Percentiles rank a stretch among this genome's conserved stretches.
phyloP scores from a whole-genome alignment of 1,140 invertebrate species.

The Zophobas atratus region DNA sequence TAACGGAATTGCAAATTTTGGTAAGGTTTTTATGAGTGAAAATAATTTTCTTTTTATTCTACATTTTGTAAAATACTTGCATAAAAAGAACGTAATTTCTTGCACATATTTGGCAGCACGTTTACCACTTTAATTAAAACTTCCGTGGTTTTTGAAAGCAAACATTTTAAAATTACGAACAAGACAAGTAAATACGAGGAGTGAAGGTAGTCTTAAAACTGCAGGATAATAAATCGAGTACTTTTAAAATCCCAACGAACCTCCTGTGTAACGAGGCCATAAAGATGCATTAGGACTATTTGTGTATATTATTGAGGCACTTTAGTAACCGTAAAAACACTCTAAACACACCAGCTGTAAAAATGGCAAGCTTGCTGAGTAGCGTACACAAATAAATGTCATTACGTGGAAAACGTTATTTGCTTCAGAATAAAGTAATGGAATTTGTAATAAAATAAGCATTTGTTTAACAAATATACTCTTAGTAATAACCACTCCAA shows the following conservation, averaged over 20 bases:
- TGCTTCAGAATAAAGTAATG: not conserved
- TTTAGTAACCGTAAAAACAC: conserved; percentile 56
- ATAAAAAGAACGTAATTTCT: no score
- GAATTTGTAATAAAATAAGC: no score
- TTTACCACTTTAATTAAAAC: no score
- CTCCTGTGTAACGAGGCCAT: conserved; percentile 54
- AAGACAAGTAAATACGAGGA: conserved; percentile 14
- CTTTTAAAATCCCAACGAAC: conserved; percentile 56
- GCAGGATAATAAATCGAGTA: conserved; percentile 54
- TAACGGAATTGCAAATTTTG: no score
- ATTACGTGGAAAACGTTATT: not conserved
- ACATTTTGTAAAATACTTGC: no score
- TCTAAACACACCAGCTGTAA: conserved; percentile 54
- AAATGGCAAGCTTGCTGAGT: conserved; percentile 46
- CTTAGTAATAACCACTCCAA: no score
- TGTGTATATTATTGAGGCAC: conserved; percentile 59
- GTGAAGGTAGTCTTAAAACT: conserved; percentile 58
- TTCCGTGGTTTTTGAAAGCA: no score
- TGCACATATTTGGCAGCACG: no score
- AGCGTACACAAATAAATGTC: conserved; percentile 18
- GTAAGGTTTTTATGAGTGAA: no score
- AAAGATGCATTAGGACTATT: conserved; percentile 60
- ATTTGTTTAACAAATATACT: no score
- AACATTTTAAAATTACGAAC: no score
- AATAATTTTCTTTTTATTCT: no score